Base-by-base conservation (phyloP, 2,113 vertebrate species). In the Dunckerocampus dactyliophorus region DNA sequence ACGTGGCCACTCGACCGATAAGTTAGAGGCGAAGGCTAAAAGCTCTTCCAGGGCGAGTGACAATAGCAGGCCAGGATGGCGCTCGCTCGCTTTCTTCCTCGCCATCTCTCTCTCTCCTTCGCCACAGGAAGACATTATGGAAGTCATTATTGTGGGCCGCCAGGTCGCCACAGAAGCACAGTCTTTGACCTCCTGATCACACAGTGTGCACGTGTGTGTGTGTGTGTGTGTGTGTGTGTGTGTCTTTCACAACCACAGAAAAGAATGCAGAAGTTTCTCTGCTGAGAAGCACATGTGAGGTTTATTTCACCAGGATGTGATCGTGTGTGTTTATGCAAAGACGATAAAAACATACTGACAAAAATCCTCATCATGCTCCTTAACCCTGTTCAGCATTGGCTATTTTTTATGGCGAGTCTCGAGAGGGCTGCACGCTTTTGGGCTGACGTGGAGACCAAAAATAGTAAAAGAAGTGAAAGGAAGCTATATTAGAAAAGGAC, bases 51-150 rank as follows among this genome's bases (percentile, higher is more conserved):
- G 85, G 66, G 85, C 24, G 57, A 65, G 67, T 64, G 2, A 85
- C 85, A 87, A 87, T 67, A 80, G 83, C 62, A 81, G 79, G 73
- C 79, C 79, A 60, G 77, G 59, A 80, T 77, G 82, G 79, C 79
- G 79, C 85, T 76, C 67, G 28, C 68, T 77, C 68, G 63, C 67
- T 71, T 70, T 71, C 63, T 65, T 54, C 48, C 63, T 59, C 65
- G 8, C 59, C 28, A 10, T 42, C 76, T 45, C 64, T 54, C 55
- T 17, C 68, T 75, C 65, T 53, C 72, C 61, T 10, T 75, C 77
- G 0, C 84, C 48, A 70, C 69, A 39, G 81, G 82, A 67, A 77
- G 45, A 77, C 77, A 84, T 83, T 77, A 80, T 75, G 53, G 63
- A 76, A 62, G 78, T 81, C 78, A 80, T 84, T 83, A 86, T 76